phyloP scores from a whole-genome alignment of 2,888 invertebrate species.

The Eilema sororculum region DNA sequence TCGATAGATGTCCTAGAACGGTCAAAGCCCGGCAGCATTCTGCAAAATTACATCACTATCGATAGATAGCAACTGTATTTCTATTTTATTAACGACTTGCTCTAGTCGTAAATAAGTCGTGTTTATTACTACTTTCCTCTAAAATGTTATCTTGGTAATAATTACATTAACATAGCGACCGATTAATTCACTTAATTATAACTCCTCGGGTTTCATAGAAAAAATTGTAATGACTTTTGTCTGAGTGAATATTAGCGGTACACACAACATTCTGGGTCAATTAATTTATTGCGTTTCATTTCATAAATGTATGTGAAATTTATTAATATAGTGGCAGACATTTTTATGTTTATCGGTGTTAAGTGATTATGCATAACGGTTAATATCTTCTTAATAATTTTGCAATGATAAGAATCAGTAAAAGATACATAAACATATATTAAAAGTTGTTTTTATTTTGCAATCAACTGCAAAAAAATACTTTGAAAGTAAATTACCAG shows the following conservation, averaged over 20 bases:
- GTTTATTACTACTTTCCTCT: conserved; percentile 44
- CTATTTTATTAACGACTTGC: conserved; percentile 32
- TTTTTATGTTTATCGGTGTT: conserved; percentile 20
- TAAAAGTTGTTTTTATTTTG: conserved; percentile 1
- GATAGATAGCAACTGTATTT: conserved; percentile 29
- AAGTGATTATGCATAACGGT: conserved; percentile 23
- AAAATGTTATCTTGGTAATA: conserved; percentile 40
- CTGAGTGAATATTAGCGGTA: conserved; percentile 24
- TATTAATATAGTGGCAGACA: conserved; percentile 8
- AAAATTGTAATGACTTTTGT: conserved; percentile 25
- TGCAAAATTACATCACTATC: conserved; percentile 34
- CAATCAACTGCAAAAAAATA: neutral
- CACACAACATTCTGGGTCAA: conserved; percentile 13
- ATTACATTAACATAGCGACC: conserved; percentile 48
- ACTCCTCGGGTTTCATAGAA: conserved; percentile 29
- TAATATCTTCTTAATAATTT: neutral
- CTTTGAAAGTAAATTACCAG: neutral
- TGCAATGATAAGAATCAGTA: conserved; percentile 1
- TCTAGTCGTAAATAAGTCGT: conserved; percentile 33
- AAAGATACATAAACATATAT: neutral
- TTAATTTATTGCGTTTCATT: conserved; percentile 17
- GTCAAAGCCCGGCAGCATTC: conserved; percentile 37
- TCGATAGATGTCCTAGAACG: conserved; percentile 44
- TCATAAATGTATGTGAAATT: conserved; percentile 17
- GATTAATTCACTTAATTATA: conserved; percentile 49